Evolutionary conservation across 1,140 invertebrate genomes (phyloP).

Genomic region (Platorchestia sp.): DNA sequence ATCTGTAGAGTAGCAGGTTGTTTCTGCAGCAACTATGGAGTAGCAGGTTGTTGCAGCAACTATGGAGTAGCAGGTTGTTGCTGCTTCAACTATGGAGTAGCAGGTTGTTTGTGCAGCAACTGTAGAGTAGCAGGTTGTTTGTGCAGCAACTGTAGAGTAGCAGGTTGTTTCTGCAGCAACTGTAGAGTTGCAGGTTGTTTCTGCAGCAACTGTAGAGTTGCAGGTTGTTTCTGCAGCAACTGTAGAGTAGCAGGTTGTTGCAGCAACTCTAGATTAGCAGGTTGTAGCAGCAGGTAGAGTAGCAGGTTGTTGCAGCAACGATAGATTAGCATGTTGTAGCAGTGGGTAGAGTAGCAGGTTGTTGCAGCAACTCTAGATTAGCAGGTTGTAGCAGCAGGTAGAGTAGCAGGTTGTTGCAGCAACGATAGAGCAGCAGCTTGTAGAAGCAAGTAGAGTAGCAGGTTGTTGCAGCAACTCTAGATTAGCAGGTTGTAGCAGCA

Average conservation of each 20-base stretch:
- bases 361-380: background rate
- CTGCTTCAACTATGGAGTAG: too few relatives aligned
- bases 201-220: background rate
- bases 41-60: background rate
- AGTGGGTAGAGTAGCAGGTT: too few relatives aligned
- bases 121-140: background rate
- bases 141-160: background rate
- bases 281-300: too few relatives aligned
- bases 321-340: background rate
- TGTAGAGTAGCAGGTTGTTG: too few relatives aligned
- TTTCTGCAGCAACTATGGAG: too few relatives aligned
- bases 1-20: background rate
- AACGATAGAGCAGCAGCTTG: background rate
- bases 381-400: background rate
- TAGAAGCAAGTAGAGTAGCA: too few relatives aligned
- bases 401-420: too few relatives aligned
- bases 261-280: background rate
- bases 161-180: background rate
- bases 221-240: background rate
- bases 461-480: conserved; percentile 65
- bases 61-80: background rate
- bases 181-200: too few relatives aligned
- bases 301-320: too few relatives aligned
- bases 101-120: too few relatives aligned
- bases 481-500: conserved; percentile 64